phyloP scores from a whole-genome alignment of 1,140 invertebrate species.

The Hyposmocoma kahamanoa region DNA sequence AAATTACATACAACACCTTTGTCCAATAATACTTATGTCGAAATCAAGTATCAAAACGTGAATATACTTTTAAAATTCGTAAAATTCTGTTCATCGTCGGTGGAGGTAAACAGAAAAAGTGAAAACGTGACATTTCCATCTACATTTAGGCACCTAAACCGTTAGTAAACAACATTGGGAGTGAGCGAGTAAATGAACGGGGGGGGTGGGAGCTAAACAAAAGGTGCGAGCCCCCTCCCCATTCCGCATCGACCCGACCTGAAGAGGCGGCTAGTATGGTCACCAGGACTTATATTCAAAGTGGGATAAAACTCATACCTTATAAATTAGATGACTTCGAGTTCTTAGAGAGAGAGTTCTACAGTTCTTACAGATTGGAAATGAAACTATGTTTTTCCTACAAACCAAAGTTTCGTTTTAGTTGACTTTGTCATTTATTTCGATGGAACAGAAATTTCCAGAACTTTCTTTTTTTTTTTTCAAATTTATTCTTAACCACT shows the following conservation, averaged over 20 bases:
- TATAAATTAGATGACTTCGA: too few relatives aligned
- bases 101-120: slow-evolving; percentile 34
- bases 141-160: slow-evolving; percentile 69
- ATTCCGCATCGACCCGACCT: slow-evolving; percentile 42
- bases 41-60: not conserved
- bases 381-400: too few relatives aligned
- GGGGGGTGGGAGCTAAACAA: slow-evolving; percentile 60
- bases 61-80: not conserved
- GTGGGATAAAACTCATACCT: too few relatives aligned
- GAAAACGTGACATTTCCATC: slow-evolving; percentile 66
- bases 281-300: slow-evolving; percentile 21
- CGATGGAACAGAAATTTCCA: too few relatives aligned
- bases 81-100: not conserved
- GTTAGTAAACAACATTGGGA: slow-evolving; percentile 66
- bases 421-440: too few relatives aligned
- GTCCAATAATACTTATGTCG: too few relatives aligned
- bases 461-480: too few relatives aligned
- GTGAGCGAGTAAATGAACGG: slow-evolving; percentile 59
- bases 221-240: slow-evolving; percentile 56
- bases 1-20: not conserved
- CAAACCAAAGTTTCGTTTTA: too few relatives aligned
- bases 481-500: too few relatives aligned
- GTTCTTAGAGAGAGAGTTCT: too few relatives aligned
- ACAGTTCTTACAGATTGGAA: too few relatives aligned
- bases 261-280: slow-evolving; percentile 33